Conservation (phyloP, 2,888 invertebrate genomes). For the Alviniconcha strummeri region DNA sequence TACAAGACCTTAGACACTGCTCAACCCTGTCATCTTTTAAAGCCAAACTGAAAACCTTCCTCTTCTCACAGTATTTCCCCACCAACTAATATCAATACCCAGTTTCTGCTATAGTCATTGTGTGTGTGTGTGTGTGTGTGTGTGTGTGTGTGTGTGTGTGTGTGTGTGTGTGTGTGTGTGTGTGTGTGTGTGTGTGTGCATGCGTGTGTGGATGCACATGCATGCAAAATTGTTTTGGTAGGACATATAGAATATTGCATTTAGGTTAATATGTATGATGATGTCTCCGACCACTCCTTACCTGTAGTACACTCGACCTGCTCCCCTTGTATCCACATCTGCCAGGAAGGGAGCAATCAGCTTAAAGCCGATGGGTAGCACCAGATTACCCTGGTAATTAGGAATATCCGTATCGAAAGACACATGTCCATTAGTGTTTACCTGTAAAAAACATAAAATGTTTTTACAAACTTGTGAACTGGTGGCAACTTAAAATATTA, state of each 20-base stretch:
- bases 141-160: background rate
- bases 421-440: conserved; percentile 92
- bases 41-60: too few relatives aligned
- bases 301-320: conserved; percentile 84
- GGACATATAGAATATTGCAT: too few relatives aligned
- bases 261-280: too few relatives aligned
- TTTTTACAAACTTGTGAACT: too few relatives aligned
- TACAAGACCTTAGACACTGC: too few relatives aligned
- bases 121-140: background rate
- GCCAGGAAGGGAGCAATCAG: conserved; percentile 93
- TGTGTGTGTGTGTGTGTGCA: background rate
- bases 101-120: too few relatives aligned
- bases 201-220: background rate
- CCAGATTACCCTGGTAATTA: conserved; percentile 87
- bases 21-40: too few relatives aligned
- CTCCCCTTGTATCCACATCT: conserved; percentile 87
- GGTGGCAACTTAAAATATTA: too few relatives aligned
- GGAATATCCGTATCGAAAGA: conserved; percentile 93
- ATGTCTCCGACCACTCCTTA: conserved; percentile 60
- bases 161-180: background rate
- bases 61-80: too few relatives aligned
- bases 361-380: conserved; percentile 81
- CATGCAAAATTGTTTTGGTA: background rate
- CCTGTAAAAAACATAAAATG: conserved; percentile 77
- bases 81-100: too few relatives aligned